phyloP scores from a whole-genome alignment of 2,888 invertebrate species.

The Minunthozetes semirufus region DNA sequence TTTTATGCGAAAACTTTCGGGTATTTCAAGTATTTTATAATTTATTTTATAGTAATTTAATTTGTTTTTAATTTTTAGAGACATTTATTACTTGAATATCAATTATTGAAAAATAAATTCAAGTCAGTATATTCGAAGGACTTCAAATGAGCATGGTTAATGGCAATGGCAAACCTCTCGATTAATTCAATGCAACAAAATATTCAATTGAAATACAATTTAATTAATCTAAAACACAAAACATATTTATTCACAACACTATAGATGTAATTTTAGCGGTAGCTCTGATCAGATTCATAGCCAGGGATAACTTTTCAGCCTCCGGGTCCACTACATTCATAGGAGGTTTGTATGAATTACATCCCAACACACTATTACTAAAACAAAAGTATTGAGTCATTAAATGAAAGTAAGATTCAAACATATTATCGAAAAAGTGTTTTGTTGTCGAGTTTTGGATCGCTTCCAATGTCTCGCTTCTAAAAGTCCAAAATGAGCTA shows the following conservation, averaged over 20 bases:
- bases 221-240: too few species aligned
- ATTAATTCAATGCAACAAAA: too few species aligned
- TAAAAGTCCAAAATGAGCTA: neutral
- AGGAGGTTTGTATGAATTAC: neutral
- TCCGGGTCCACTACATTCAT: neutral
- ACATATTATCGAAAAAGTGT: neutral
- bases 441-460: neutral
- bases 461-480: neutral
- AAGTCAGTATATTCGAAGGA: too few species aligned
- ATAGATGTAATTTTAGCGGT: neutral
- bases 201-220: too few species aligned
- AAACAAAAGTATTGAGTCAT: neutral
- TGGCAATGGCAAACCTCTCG: too few species aligned
- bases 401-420: neutral
- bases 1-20: neutral
- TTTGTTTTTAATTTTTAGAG: too few species aligned
- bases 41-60: too few species aligned
- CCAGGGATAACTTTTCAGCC: neutral
- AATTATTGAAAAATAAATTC: too few species aligned
- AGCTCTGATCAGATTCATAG: neutral
- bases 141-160: too few species aligned
- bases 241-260: neutral
- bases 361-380: neutral
- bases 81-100: too few species aligned
- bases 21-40: neutral